Base-by-base conservation (phyloP, 2,888 invertebrate genomes). In the Fragum sueziense region DNA sequence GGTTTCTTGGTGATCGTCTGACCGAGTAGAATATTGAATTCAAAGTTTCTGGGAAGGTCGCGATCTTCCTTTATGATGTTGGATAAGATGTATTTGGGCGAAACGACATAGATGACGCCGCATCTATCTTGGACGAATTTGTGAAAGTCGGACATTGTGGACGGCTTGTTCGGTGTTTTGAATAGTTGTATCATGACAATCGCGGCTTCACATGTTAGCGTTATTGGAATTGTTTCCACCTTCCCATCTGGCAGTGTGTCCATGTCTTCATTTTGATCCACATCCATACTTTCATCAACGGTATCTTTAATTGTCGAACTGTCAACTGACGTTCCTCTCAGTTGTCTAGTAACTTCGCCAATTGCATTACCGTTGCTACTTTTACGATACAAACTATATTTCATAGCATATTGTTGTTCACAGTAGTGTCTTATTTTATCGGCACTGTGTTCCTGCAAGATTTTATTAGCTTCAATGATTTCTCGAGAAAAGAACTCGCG, bases 21-120 rank as follows among this genome's bases (percentile, higher is more conserved):
- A 25, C 65, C 65, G 22, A 65, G 41, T 41, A 41, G 41, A n/a
- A 65, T 17, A 34, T 41, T 37, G 20, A 65, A 65, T 27, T 37
- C 27, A 25, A 65, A 65, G 41, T 41, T 41, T 17, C 20, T 17
- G 2, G 41, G 65, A n/a, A 65, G 7, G 22, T 65, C 41, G 25
- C 25, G 65, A 0, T 47, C 22, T 37, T 54, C 37, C 31, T 33
- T 29, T 9, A 52, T 41, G 22, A 70, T 51, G 34, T 68, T 47
- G 3, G 68, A n/a, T 14, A 79, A 51, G 14, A 71, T 59, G 14
- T 79, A 52, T 61, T 68, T 79, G 1, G 79, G 79, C n/a, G 79
- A 79, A 25, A 52, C 37, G 3, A 79, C 51, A 25, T 79, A 79
- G 14, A 71, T 41, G 14, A 75, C 52, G 22, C 75, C 31, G 52